Evolutionary conservation across 2,113 vertebrate species (phyloP).

Genomic region (Thamnaconus septentrionalis): DNA sequence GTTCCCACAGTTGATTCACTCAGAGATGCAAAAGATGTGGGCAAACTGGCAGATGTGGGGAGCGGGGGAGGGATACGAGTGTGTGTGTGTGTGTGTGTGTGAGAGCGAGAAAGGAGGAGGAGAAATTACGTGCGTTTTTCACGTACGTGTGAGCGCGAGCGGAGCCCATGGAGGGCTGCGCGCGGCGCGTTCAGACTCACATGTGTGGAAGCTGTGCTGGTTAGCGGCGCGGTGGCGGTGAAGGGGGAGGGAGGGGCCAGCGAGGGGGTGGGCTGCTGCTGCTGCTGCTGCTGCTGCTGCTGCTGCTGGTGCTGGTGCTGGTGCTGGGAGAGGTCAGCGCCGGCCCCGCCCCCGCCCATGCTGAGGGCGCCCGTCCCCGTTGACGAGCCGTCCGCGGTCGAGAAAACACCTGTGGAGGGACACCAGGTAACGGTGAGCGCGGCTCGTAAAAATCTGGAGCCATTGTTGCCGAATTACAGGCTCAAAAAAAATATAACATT

Average conservation of each 20-base stretch:
- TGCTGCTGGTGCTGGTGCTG: too few species aligned
- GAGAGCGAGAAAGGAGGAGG: conserved; percentile 1
- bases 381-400: conserved; percentile 52
- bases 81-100: conserved; percentile 12
- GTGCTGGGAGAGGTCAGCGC: conserved; percentile 64
- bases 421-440: too few species aligned
- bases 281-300: too few species aligned
- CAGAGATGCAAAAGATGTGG: conserved; percentile 28
- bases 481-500: too few species aligned
- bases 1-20: conserved; percentile 40
- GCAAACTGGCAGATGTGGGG: conserved; percentile 14
- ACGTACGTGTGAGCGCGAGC: conserved; percentile 1
- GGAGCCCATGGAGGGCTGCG: neutral
- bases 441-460: too few species aligned
- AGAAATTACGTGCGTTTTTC: conserved; percentile 1
- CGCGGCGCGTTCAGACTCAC: conserved; percentile 55
- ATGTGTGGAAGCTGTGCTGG: conserved; percentile 63
- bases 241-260: conserved; percentile 68
- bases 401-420: conserved; percentile 65
- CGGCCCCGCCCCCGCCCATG: conserved; percentile 51
- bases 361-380: conserved; percentile 43
- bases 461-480: too few species aligned
- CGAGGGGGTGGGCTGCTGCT: conserved; percentile 56
- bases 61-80: conserved; percentile 1
- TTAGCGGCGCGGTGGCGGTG: conserved; percentile 63